These are phyloP conservation scores for Agrenia bidenticulata DNA, from an alignment of 2,888 invertebrate genomes.

Conservation along the genomic window DNA sequence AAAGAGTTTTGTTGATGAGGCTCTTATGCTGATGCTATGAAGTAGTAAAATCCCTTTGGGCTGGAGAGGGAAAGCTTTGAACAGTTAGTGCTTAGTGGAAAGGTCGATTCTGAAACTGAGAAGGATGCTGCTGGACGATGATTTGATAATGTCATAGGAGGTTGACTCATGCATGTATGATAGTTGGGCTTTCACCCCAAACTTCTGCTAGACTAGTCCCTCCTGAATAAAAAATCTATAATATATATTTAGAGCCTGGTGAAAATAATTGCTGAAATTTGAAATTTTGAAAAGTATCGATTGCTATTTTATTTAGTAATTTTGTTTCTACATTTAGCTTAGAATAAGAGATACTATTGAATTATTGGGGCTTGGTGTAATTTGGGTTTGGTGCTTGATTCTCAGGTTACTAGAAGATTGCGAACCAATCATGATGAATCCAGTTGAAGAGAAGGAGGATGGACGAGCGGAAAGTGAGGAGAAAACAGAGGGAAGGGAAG, in stretches of 20 bases:
- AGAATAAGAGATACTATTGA: not conserved
- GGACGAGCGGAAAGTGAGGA: slow-evolving; percentile 17
- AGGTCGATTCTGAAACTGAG: no score
- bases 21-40: slow-evolving; percentile 4
- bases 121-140: slow-evolving; percentile 2
- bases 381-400: not conserved
- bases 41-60: not conserved
- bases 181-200: no score
- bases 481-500: slow-evolving; percentile 18
- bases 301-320: no score
- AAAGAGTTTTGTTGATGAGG: slow-evolving; percentile 27
- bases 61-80: not conserved
- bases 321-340: no score
- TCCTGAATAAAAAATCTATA: no score
- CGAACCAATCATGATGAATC: not conserved
- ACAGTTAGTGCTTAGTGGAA: no score
- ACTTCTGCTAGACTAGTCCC: no score
- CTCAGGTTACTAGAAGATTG: not conserved
- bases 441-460: slow-evolving; percentile 26
- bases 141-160: slow-evolving; percentile 9
- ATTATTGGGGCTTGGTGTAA: slow-evolving; percentile 6
- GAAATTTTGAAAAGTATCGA: no score
- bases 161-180: slow-evolving; percentile 9
- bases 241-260: no score
- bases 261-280: no score